Conservation (phyloP, 2,113 vertebrate genomes). For the Pandion haliaetus region DNA sequence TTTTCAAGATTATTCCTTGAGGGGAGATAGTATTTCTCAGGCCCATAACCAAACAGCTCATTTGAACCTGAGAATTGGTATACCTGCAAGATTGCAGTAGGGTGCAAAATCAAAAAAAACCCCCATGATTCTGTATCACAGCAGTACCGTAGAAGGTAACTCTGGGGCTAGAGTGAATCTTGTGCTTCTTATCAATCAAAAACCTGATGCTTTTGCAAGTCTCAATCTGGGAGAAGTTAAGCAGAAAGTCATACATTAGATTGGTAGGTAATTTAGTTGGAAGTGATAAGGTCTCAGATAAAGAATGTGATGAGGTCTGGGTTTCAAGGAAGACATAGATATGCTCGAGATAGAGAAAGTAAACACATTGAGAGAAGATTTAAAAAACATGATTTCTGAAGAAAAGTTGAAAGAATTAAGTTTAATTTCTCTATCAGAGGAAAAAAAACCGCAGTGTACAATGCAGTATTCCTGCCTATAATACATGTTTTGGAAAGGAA, state of each 20-base stretch:
- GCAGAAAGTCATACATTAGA: background rate
- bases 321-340: background rate
- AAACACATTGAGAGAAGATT: background rate
- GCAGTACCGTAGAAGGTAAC: background rate
- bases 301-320: background rate
- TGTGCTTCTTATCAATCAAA: background rate
- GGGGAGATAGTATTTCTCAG: background rate
- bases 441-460: background rate
- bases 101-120: background rate
- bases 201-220: background rate
- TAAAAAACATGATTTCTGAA: background rate
- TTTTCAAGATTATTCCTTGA: background rate
- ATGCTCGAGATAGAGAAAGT: background rate
- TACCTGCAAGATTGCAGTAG: background rate
- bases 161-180: background rate
- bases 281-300: background rate
- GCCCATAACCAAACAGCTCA: background rate
- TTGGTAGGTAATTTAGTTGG: background rate
- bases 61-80: background rate
- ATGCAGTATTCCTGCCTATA: background rate
- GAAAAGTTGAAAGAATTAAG: background rate
- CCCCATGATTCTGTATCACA: background rate
- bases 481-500: background rate
- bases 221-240: background rate
- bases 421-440: background rate